Conservation (phyloP, 2,888 invertebrate species). For the Myopa tessellatipennis region DNA sequence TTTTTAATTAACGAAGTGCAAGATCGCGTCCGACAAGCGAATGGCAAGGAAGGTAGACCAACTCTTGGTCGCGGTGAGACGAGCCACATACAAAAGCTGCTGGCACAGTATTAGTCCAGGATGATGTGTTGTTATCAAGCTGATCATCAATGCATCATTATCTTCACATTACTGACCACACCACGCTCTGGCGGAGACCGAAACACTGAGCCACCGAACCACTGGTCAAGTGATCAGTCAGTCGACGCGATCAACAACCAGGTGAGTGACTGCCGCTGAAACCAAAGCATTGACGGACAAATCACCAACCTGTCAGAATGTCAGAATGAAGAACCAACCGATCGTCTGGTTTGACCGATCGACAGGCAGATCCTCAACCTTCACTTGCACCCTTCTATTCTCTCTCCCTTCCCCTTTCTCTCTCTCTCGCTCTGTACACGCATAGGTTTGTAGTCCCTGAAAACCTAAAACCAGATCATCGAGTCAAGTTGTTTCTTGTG, state of each 20-base stretch:
- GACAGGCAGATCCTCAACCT: too few species aligned
- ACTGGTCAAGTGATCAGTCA: background rate
- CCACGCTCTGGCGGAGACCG: conserved; percentile 37
- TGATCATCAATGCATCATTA: conserved; percentile 55
- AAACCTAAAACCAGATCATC: conserved; percentile 4
- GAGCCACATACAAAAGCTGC: background rate
- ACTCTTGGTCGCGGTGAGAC: background rate
- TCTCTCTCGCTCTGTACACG: too few species aligned
- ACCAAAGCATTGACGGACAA: background rate
- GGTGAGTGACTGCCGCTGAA: conserved; percentile 11
- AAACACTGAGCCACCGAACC: background rate
- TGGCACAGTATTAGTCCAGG: background rate
- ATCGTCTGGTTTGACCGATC: too few species aligned
- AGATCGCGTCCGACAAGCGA: conserved; percentile 51
- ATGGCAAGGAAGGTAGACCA: conserved; percentile 6
- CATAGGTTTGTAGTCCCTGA: too few species aligned
- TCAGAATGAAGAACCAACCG: too few species aligned
- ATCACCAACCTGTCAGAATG: background rate
- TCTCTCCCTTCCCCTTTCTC: too few species aligned
- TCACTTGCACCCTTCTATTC: too few species aligned
- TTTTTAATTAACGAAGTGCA: conserved; percentile 53
- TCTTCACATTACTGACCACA: conserved; percentile 55
- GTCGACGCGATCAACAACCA: background rate
- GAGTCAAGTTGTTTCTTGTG: background rate
- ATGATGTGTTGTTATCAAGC: conserved; percentile 53